phyloP scores from a whole-genome alignment of 2,888 invertebrate species.

The Micropterix aruncella region DNA sequence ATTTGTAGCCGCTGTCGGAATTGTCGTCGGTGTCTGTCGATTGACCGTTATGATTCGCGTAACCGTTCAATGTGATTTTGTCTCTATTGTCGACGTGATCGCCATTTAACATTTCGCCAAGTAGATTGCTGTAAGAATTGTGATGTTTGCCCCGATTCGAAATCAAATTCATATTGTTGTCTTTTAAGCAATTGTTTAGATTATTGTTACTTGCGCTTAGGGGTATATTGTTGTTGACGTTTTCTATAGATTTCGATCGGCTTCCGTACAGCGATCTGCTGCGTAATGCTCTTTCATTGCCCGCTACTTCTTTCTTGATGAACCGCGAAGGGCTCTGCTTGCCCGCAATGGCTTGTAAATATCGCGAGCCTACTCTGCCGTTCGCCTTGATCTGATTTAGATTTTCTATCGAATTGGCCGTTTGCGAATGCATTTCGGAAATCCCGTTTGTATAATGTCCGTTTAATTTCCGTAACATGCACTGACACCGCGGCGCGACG shows the following conservation, averaged over 20 bases:
- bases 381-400: conserved; percentile 22
- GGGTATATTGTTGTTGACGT: conserved; percentile 20
- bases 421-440: conserved; percentile 21
- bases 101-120: conserved; percentile 16
- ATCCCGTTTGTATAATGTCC: conserved; percentile 17
- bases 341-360: conserved; percentile 31
- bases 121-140: conserved; percentile 33
- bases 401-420: conserved; percentile 7
- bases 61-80: conserved; percentile 14
- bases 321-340: conserved; percentile 19
- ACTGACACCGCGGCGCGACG: conserved; percentile 4
- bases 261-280: conserved; percentile 22
- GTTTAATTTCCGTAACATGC: conserved; percentile 4
- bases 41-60: conserved; percentile 26
- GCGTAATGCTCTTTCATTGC: conserved; percentile 25
- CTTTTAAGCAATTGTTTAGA: conserved; percentile 22
- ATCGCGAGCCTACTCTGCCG: conserved; percentile 34
- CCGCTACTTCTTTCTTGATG: conserved; percentile 28
- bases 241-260: conserved; percentile 36
- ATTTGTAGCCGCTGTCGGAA: conserved; percentile 37
- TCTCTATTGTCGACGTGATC: conserved; percentile 31
- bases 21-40: conserved; percentile 38
- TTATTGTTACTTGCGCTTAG: conserved; percentile 19
- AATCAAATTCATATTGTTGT: too few relatives aligned
- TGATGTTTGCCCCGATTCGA: conserved; percentile 23